Percentiles rank a stretch among this genome's conserved stretches.
These are phyloP conservation scores for Melanocharis versteri DNA, from an alignment of 2,113 vertebrate genomes.

Conservation along the genomic window DNA sequence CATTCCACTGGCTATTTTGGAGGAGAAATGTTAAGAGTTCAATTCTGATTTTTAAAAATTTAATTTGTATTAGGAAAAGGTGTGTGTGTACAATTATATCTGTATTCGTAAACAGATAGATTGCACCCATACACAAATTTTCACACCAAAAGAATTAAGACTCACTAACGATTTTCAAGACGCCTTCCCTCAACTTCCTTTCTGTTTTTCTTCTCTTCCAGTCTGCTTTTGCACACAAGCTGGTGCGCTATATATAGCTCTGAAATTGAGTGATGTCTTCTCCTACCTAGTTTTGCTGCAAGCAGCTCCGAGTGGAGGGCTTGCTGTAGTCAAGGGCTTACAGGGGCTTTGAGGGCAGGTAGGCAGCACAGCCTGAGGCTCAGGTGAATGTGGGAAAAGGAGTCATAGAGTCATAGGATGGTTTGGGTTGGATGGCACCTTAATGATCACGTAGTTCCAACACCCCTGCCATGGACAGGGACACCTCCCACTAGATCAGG, in stretches of 20 bases:
- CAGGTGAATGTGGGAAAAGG: neutral
- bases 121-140: neutral
- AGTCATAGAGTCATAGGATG: neutral
- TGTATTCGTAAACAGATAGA: neutral
- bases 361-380: neutral
- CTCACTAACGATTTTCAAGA: neutral
- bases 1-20: neutral
- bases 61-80: neutral
- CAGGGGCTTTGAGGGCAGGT: neutral
- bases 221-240: neutral
- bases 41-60: neutral
- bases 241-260: neutral
- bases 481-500: too few relatives aligned
- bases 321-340: neutral
- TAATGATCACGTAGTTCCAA: neutral
- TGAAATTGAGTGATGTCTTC: neutral
- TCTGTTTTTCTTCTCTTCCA: neutral
- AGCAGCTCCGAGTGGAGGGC: neutral
- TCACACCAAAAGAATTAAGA: neutral
- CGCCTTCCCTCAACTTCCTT: neutral
- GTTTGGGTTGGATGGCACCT: neutral
- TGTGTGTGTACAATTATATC: accelerated
- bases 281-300: slow-evolving; percentile 9
- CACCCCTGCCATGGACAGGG: neutral
- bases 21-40: neutral